These are phyloP conservation scores for Drosophila atroscutellata DNA, from an alignment of 2,888 invertebrate species.

Conservation along the genomic window DNA sequence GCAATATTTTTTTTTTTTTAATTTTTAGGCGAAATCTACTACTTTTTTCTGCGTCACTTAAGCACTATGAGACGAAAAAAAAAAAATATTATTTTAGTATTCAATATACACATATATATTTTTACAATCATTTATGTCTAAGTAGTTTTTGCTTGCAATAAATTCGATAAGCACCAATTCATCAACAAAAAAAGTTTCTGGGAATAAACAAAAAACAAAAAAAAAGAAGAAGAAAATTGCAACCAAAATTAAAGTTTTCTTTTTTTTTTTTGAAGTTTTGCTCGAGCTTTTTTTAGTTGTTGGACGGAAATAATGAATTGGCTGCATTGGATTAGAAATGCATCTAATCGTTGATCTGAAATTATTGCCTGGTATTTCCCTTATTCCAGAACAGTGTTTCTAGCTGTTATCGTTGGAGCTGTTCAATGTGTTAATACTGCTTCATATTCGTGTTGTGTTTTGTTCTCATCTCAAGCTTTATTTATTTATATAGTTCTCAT, in stretches of 20 bases:
- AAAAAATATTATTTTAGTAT: conserved; percentile 23
- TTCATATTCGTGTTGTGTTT: conserved; percentile 13
- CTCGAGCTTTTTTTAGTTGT: conserved; percentile 27
- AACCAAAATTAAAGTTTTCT: conserved; percentile 15
- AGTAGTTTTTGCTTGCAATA: conserved; percentile 65
- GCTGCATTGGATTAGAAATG: conserved; percentile 29
- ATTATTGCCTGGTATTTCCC: conserved; percentile 19
- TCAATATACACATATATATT: conserved; percentile 27
- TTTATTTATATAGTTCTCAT: conserved; percentile 42
- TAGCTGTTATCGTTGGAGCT: conserved; percentile 10
- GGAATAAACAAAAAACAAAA: neutral
- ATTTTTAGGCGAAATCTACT: conserved; percentile 51
- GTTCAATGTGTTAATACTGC: conserved; percentile 32
- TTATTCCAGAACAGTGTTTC: conserved; percentile 8
- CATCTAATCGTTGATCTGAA: conserved; percentile 8
- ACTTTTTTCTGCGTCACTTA: conserved; percentile 46
- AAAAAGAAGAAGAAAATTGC: conserved; percentile 1
- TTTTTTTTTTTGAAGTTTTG: conserved; percentile 11
- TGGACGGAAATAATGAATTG: conserved; percentile 72
- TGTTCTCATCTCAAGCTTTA: conserved; percentile 36
- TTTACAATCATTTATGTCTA: conserved; percentile 36
- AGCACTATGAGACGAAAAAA: conserved; percentile 42
- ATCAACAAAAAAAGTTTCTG: conserved; percentile 48
- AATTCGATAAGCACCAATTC: conserved; percentile 83
- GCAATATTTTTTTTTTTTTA: conserved; percentile 60